phyloP scores from a whole-genome alignment of 2,888 invertebrate genomes.

The Sinohyriopsis cumingii region DNA sequence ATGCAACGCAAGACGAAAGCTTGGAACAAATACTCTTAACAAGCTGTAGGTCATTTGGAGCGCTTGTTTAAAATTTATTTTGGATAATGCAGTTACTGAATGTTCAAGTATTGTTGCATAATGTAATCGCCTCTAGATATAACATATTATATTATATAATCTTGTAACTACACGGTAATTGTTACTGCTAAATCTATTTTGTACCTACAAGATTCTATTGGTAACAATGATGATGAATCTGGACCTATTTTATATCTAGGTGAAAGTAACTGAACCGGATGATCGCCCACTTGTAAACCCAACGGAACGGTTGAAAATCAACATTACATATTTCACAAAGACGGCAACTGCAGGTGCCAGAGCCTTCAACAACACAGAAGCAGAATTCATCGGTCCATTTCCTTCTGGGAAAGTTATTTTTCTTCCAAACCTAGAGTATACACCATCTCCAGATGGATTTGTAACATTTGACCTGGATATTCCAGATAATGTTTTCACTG shows the following conservation, averaged over 20 bases:
- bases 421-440: constrained; percentile 7
- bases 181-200: too few relatives aligned
- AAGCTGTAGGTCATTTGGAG: too few relatives aligned
- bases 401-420: constrained; percentile 19
- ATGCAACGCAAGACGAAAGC: too few relatives aligned
- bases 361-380: background rate
- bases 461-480: constrained; percentile 29
- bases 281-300: constrained; percentile 33
- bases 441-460: constrained; percentile 24
- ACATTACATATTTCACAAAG: constrained; percentile 40
- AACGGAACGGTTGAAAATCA: constrained; percentile 21
- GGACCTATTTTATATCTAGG: constrained; percentile 19
- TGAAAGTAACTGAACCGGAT: constrained; percentile 45
- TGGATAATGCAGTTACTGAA: too few relatives aligned
- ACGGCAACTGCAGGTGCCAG: background rate
- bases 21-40: too few relatives aligned
- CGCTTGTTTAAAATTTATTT: too few relatives aligned
- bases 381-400: constrained; percentile 23
- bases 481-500: constrained; percentile 26
- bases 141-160: too few relatives aligned
- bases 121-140: too few relatives aligned
- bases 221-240: too few relatives aligned
- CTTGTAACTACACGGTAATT: too few relatives aligned
- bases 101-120: too few relatives aligned
- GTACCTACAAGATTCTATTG: too few relatives aligned